Evolutionary conservation across 2,113 vertebrate species (phyloP), one percentile per base, ranked within the genome.

Genomic region (Lates calcarifer): DNA sequence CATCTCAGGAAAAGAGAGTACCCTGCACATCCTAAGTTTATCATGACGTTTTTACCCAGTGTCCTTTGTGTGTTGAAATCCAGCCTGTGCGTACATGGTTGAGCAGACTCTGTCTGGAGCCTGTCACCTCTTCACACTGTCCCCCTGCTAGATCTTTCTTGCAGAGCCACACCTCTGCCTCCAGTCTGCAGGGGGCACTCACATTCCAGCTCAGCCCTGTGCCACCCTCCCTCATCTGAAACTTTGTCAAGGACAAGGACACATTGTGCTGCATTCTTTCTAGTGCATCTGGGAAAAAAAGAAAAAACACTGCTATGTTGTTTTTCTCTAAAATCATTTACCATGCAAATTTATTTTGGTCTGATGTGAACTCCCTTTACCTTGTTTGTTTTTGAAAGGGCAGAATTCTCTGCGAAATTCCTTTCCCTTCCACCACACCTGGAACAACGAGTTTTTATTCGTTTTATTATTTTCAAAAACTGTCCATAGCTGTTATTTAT

Each of bases 101-200:
- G 61, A 82, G 31, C 74, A 95, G 61, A 15, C 5, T 75, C 79
- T 88, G 89, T 31, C 68, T 87, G 55, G 82, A 89, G 43, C 69
- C 87, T 0, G 4, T 56, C 72, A 92, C 84, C 66, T 94, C 92
- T 5, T 87, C 83, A 76, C 94, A 95, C 1, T 7, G 68, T 29
- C 77, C 55, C 49, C 74, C 77, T 6, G 45, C 41, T 2, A 17
- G 17, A 4, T 74, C 72, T 67, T 81, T 92, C 84, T 84, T 90
- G 77, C 95, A 96, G n/a, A 95, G 85, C 84, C 88, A 90, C 77
- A 96, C 41, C n/a, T 95, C 91, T 22, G 78, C 92, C 20, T 94
- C 63, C 66, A 95, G 64, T 26, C 83, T 83, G 81, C 95, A 96
- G 49, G 88, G 91, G 11, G 94, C 81, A 0, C 74, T 90, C 26